Evolutionary conservation across 1,140 invertebrate genomes (phyloP), one percentile per base, ranked within the genome.

Genomic region (Palaemon carinicauda): DNA sequence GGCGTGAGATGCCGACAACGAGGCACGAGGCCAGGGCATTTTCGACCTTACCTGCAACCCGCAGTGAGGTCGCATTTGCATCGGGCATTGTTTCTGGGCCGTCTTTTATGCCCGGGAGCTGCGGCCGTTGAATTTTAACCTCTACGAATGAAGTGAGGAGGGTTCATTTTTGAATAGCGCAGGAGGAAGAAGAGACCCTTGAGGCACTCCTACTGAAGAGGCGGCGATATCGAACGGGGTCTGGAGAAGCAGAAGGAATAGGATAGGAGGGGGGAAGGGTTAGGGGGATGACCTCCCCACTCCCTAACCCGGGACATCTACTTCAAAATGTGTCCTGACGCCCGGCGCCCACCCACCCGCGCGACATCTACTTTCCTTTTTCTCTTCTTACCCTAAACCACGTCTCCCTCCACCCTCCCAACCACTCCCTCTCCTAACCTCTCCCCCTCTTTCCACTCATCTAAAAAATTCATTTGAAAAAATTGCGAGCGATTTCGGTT

Each of bases 201-300:
- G 75, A 85, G 75, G 82, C 82, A 85, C 82, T 85, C 82, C 74
- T n/a, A 17, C 21, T 79, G 75, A 71, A 79, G 82, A 71, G 82
- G 82, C 54, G 41, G 51, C 41, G 50, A 56, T 85, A 85, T 85
- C 82, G 82, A 85, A 75, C 82, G 74, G 51, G 24, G 21, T 31
- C 24, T 19, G 15, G 52, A 27, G 65, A 12, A 31, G 33, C 29
- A 60, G 75, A 53, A 24, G 21, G 75, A 53, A 51, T 24, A 24
- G 21, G 17, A 14, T 24, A 51, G 60, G 33, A 27, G 51, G 50
- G 41, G 56, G 24, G 12, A 12, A 52, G 80, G 21, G 69, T 51
- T 52, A 51, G 60, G 54, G 31, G 71, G 24, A 24, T 29, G 31
- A 41, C 73, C 27, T 19, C 60, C 82, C n/a, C 24, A 75, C 65